A percentile compares a stretch with the other conserved stretches of the same genome.
phyloP scores from a whole-genome alignment of 2,113 vertebrate species.

The Anguilla rostrata region DNA sequence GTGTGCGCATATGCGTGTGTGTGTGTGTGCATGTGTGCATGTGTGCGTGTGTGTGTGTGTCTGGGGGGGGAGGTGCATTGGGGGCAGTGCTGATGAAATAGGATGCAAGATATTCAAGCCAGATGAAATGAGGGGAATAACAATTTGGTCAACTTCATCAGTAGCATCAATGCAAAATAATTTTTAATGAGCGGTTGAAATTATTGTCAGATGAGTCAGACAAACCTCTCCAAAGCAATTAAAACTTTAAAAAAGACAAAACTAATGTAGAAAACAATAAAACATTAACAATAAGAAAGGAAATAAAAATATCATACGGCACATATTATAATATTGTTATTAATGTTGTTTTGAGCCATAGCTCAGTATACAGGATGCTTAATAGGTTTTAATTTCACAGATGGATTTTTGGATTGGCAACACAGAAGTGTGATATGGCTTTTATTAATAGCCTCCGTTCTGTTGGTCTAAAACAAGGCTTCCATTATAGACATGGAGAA shows the following conservation, averaged over 20 bases:
- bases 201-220: slow-evolving; percentile 25
- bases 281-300: slow-evolving; percentile 33
- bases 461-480: slow-evolving; percentile 49
- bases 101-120: not conserved
- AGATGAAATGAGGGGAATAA: not conserved
- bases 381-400: slow-evolving; percentile 48
- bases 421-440: slow-evolving; percentile 49
- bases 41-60: not conserved
- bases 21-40: too few species aligned
- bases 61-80: not conserved
- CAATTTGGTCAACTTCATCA: slow-evolving; percentile 24
- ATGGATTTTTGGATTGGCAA: slow-evolving; percentile 43
- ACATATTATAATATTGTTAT: slow-evolving; percentile 13
- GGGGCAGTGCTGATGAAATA: not conserved
- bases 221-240: slow-evolving; percentile 33
- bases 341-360: slow-evolving; percentile 40
- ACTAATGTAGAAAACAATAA: slow-evolving; percentile 31
- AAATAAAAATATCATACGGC: slow-evolving; percentile 29
- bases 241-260: slow-evolving; percentile 37
- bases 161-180: not conserved
- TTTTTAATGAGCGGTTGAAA: not conserved
- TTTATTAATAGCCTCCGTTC: slow-evolving; percentile 50
- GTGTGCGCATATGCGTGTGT: too few species aligned
- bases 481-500: slow-evolving; percentile 41
- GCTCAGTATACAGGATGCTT: slow-evolving; percentile 45